Base-by-base conservation (phyloP, 1,140 invertebrate genomes). In the Nasonia longicornis region DNA sequence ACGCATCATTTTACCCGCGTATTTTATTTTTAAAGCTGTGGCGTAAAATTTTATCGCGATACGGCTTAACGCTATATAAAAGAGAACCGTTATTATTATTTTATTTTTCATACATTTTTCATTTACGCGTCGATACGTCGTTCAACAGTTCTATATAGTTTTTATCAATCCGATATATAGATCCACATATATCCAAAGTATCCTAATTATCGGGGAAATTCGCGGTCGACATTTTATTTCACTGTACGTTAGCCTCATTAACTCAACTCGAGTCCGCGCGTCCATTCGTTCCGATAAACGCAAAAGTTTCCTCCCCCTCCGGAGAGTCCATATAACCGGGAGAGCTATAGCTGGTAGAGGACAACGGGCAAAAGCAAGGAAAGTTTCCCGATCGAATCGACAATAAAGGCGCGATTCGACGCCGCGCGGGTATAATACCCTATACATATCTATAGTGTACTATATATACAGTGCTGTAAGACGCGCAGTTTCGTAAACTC, bases 331-430 rank as follows among this genome's bases (percentile, higher is more conserved):
- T 31, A 26, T 31, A 67, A 67, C 64, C 20, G 11, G 0, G 22
- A 11, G 22, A 11, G 64, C 26, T 26, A 26, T 26, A 26, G 26
- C 26, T 26, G 11, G 26, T 67, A 29, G 22, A 67, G 52, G 52
- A 58, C 52, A 67, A 67, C 64, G 64, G n/a, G 64, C 48, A 64
- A 66, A 66, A 29, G 64, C 64, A 67, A 26, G 64, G 64, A 67
- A 67, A 67, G 64, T 67, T 67, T 67, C 26, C 29, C 22, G 64
- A 67, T 67, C 64, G 64, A 29, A 31, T 2, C 26, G 64, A 67
- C 64, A 67, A 67, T 67, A 67, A 67, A 67, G 26, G 22, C 64
- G 38, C 38, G 26, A 29, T 29, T 67, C 64, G 26, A 64, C 3
- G 63, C 63, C 12, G 16, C 2, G 16, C 52, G 20, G 38, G 38